Conservation (phyloP, 92 coral and sea anemone species). For the Porites divaricata region DNA sequence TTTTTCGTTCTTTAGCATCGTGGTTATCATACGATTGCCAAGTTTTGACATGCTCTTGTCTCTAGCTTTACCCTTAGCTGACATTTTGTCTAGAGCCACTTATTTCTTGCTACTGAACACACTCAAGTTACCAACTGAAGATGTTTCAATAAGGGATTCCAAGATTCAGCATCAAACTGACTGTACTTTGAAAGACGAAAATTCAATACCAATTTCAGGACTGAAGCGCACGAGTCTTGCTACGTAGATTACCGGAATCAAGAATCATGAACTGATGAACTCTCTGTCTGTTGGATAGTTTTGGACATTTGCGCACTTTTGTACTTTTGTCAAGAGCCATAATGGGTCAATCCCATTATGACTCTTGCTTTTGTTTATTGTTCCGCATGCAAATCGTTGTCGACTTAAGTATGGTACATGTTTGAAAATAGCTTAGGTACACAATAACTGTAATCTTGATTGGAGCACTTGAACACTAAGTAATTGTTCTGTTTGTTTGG, state of each 20-base stretch:
- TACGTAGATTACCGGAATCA: not conserved
- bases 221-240: too few species aligned
- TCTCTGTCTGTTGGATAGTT: not conserved
- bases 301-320: slow-evolving; percentile 5
- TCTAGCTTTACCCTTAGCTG: slow-evolving; percentile 59
- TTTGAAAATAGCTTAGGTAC: slow-evolving; percentile 23
- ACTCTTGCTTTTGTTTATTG: too few species aligned
- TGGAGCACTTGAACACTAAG: slow-evolving; percentile 5
- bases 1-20: slow-evolving; percentile 67
- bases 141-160: not conserved
- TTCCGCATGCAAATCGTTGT: slow-evolving; percentile 22
- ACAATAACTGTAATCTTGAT: slow-evolving; percentile 13
- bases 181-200: not conserved
- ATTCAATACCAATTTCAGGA: not conserved
- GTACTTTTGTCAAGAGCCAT: too few species aligned
- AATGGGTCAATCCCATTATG: too few species aligned
- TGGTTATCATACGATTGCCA: slow-evolving; percentile 62
- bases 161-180: not conserved
- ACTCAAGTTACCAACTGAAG: not conserved
- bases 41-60: slow-evolving; percentile 63
- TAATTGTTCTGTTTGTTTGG: slow-evolving; percentile 29
- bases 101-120: not conserved
- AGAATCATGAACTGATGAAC: not conserved
- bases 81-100: not conserved
- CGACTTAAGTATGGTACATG: slow-evolving; percentile 4